These are phyloP conservation scores for Callocephalon fimbriatum DNA, from an alignment of 2,113 vertebrate genomes.

Conservation along the genomic window DNA sequence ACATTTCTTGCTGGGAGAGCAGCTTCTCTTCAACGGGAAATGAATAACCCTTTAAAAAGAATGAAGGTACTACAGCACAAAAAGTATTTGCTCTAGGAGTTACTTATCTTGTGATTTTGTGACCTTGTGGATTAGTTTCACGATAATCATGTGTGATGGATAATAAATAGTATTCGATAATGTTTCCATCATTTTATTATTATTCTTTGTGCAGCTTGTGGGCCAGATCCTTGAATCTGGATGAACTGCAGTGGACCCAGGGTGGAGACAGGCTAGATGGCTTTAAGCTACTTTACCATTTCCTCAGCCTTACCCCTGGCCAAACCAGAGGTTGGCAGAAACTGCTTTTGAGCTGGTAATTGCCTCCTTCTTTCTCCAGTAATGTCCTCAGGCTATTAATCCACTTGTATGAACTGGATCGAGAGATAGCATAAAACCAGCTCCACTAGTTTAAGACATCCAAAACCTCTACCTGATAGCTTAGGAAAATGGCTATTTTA, in stretches of 20 bases:
- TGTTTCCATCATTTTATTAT: background rate
- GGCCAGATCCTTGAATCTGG: conserved; percentile 31
- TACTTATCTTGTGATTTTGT: background rate
- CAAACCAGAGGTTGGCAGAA: conserved; percentile 48
- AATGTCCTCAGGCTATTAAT: background rate
- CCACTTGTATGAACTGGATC: background rate
- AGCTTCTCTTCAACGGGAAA: conserved; percentile 95
- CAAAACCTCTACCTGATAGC: background rate
- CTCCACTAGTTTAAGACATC: background rate
- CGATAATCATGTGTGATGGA: background rate
- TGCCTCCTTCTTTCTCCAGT: conserved; percentile 18
- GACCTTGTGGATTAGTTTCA: background rate
- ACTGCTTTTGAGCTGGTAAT: conserved; percentile 30
- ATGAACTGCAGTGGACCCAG: background rate
- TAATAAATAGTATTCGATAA: conserved; percentile 17
- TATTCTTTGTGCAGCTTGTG: conserved; percentile 13
- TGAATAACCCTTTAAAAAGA: conserved; percentile 98
- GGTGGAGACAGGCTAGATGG: conserved; percentile 22
- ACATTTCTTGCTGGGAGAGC: conserved; percentile 98
- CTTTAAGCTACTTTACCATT: conserved; percentile 36
- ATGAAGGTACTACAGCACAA: conserved; percentile 88
- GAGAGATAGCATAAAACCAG: background rate
- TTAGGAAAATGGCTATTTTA: background rate
- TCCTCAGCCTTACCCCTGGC: conserved; percentile 14
- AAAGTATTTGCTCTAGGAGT: background rate